phyloP scores from a whole-genome alignment of 2,797 vertebrate genomes.

The Sebastiscus albofasciatus region DNA sequence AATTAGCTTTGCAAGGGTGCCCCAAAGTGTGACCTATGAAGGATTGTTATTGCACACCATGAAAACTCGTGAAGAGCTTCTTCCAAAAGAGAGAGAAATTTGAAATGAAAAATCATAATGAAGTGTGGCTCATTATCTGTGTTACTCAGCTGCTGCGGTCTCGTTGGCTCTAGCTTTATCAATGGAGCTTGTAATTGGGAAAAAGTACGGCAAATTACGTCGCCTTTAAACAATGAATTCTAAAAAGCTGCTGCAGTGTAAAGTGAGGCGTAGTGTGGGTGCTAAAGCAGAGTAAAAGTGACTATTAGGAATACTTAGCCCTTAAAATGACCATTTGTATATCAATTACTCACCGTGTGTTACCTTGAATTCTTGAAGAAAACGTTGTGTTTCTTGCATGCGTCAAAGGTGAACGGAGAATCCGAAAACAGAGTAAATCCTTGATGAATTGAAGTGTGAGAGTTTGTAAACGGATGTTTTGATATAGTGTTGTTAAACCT shows the following conservation, averaged over 20 bases:
- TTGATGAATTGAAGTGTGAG: too few relatives aligned
- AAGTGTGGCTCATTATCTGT: conserved; percentile 16
- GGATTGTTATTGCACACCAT: conserved; percentile 1
- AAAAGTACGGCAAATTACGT: background rate
- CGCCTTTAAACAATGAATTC: background rate
- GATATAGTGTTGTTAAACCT: background rate
- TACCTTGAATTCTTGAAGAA: too few relatives aligned
- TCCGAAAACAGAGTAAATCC: too few relatives aligned
- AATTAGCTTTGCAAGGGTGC: conserved; percentile 24
- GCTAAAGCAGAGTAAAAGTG: conserved; percentile 5
- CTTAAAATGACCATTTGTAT: background rate
- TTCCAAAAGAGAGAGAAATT: background rate
- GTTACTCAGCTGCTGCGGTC: background rate
- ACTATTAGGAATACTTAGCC: background rate
- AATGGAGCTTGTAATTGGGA: background rate
- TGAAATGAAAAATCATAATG: conserved; percentile 1
- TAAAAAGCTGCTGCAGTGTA: background rate
- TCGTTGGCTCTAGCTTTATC: conserved; percentile 1
- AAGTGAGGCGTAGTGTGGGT: background rate
- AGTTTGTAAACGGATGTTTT: background rate
- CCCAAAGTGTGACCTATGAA: conserved; percentile 32
- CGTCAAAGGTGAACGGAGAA: too few relatives aligned
- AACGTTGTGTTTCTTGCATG: too few relatives aligned
- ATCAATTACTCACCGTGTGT: background rate
- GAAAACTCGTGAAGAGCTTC: background rate